Base-by-base conservation (phyloP, 37 sponge, comb jelly and placozoan species). In the Oopsacas minuta region DNA sequence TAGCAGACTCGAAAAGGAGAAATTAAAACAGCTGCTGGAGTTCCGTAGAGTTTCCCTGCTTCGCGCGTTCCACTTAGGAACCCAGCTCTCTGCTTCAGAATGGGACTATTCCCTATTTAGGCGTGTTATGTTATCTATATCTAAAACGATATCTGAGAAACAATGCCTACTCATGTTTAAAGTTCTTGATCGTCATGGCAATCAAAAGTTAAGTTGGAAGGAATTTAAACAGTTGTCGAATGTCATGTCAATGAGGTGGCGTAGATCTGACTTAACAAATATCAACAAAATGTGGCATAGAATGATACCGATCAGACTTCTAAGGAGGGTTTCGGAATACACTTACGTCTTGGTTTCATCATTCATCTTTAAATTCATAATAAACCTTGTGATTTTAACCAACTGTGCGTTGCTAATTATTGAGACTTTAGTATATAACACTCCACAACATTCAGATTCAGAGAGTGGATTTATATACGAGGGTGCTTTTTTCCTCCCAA, bases 221-320 rank as follows among this genome's bases (percentile, higher is more conserved):
- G 75, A 61, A 12, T 61, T 61, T 61, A 61, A 61, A 32, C 75
- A 61, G 30, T n/a, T 61, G 20, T 61, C 75, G 3, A 61, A 61
- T 61, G 75, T n/a, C 28, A 25, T 61, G 30, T 61, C 75, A 34
- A 10, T 61, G 20, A 61, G 28, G 28, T 61, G 75, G 75, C 75
- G 75, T 3, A 10, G 75, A 61, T 10, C 28, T 25, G 75, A 61
- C 30, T 3, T 61, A 34, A 61, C 75, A n/a, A 61, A 61, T 61
- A 12, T 12, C 75, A 61, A 61, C 75, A 61, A 61, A n/a, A 61
- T 61, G 1, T 61, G 75, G 75, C 75, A 61, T n/a, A 61, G 30
- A 5, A 61, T 61, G 75, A 61, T 61, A 32, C 75, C 75, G 7
- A 12, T 61, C 28, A 5, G 22, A 34, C 75, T 25, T 3, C 1